Conservation (phyloP, 2,113 vertebrate species). For the Ammodytes marinus region DNA sequence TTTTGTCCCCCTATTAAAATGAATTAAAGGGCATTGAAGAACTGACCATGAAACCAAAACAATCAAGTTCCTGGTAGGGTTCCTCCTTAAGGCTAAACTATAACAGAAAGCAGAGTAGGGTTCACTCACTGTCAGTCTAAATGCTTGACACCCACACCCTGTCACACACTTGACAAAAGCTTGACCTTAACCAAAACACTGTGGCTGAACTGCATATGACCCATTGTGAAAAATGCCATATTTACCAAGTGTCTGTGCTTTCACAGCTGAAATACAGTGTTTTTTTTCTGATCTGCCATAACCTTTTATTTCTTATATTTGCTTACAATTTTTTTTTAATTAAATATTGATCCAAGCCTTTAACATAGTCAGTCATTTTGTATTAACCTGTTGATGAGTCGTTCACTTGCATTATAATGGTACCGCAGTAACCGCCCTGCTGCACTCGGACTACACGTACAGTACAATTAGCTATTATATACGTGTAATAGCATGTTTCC, state of each 20-base stretch:
- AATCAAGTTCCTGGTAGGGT: conserved; percentile 23
- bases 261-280: neutral
- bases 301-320: conserved; percentile 11
- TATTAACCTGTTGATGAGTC: conserved; percentile 7
- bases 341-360: conserved; percentile 14
- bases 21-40: conserved; percentile 23
- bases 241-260: conserved; percentile 17
- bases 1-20: conserved; percentile 19
- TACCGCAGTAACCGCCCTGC: conserved; percentile 17
- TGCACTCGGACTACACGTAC: neutral
- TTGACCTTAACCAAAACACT: conserved; percentile 16
- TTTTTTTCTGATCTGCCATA: conserved; percentile 2
- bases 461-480: conserved; percentile 7
- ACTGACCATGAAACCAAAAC: conserved; percentile 20
- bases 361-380: conserved; percentile 12
- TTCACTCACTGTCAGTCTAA: conserved; percentile 37
- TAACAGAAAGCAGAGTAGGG: conserved; percentile 13
- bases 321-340: neutral
- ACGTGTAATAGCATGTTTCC: conserved; percentile 23
- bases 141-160: conserved; percentile 23
- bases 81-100: conserved; percentile 11
- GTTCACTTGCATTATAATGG: conserved; percentile 9
- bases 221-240: conserved; percentile 1
- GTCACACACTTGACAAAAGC: conserved; percentile 23
- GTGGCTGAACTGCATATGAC: conserved; percentile 1